Percentiles rank a stretch among this genome's conserved stretches.
Conservation (phyloP, 2,797 vertebrate genomes). For the Triplophysa yarkandensis region DNA sequence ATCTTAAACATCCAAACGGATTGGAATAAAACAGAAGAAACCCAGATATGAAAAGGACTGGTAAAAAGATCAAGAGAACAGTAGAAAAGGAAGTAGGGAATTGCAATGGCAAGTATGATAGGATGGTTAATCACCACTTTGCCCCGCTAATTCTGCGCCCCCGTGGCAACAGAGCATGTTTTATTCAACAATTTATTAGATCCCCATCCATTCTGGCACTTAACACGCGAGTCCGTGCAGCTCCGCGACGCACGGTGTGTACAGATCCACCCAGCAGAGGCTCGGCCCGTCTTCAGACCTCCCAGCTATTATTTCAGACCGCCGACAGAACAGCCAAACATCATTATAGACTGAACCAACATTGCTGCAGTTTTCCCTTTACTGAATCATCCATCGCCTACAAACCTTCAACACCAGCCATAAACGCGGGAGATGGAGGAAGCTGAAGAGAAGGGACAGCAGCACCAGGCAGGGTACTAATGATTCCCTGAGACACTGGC, state of each 20-base stretch:
- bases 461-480: conserved; percentile 60
- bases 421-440: conserved; percentile 24
- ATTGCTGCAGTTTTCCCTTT: conserved; percentile 25
- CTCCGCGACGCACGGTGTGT: conserved; percentile 32
- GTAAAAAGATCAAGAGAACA: conserved; percentile 15
- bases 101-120: conserved; percentile 76
- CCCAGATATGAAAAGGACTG: not conserved
- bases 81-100: conserved; percentile 65
- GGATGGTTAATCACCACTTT: conserved; percentile 82
- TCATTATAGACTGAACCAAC: conserved; percentile 40
- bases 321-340: conserved; percentile 34
- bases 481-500: conserved; percentile 66
- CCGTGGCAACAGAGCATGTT: conserved; percentile 82
- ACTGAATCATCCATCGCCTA: conserved; percentile 22
- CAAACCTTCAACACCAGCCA: conserved; percentile 18
- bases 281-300: conserved; percentile 27
- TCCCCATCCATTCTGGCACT: conserved; percentile 69
- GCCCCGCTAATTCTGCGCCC: conserved; percentile 78
- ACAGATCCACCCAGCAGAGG: conserved; percentile 28
- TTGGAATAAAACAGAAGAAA: not conserved
- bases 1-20: conserved; percentile 31
- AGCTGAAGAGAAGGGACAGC: conserved; percentile 45
- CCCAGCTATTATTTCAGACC: conserved; percentile 37
- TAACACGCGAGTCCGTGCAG: conserved; percentile 53
- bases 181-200: conserved; percentile 81